phyloP scores from a whole-genome alignment of 2,888 invertebrate genomes.

The Lamellibrachia columna region DNA sequence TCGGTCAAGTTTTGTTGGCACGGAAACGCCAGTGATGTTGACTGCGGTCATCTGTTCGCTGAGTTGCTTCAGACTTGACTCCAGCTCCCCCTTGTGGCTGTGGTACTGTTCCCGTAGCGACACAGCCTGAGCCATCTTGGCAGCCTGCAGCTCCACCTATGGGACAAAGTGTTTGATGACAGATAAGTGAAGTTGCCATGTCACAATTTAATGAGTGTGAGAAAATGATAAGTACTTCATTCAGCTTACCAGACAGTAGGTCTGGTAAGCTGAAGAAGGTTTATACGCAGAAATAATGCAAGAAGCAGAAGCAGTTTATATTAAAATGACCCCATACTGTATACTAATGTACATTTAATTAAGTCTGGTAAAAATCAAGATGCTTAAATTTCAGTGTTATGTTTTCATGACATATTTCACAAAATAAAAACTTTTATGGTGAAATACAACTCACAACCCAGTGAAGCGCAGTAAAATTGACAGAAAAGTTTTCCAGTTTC shows the following conservation, averaged over 20 bases:
- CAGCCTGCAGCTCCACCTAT: slow-evolving; percentile 79
- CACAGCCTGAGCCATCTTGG: slow-evolving; percentile 76
- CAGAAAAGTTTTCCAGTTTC: too few relatives aligned
- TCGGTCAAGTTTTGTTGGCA: slow-evolving; percentile 50
- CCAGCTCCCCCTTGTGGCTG: slow-evolving; percentile 66
- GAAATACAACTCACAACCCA: too few relatives aligned
- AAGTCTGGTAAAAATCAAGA: background rate
- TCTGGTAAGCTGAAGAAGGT: too few relatives aligned
- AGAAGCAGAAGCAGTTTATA: too few relatives aligned
- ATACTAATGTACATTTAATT: background rate
- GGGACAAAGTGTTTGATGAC: background rate
- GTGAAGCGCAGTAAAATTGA: too few relatives aligned
- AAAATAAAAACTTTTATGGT: background rate
- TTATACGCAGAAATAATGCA: too few relatives aligned
- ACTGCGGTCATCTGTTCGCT: slow-evolving; percentile 48
- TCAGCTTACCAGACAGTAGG: too few relatives aligned
- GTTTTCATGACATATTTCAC: background rate
- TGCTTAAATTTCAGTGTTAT: background rate
- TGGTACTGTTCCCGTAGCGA: slow-evolving; percentile 88
- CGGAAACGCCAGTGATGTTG: slow-evolving; percentile 46
- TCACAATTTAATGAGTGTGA: too few relatives aligned
- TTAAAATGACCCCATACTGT: too few relatives aligned
- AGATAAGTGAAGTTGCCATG: background rate
- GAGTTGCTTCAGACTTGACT: slow-evolving; percentile 45
- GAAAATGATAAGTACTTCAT: too few relatives aligned